phyloP scores from a whole-genome alignment of 2,888 invertebrate genomes.

The Rhagonycha fulva region DNA sequence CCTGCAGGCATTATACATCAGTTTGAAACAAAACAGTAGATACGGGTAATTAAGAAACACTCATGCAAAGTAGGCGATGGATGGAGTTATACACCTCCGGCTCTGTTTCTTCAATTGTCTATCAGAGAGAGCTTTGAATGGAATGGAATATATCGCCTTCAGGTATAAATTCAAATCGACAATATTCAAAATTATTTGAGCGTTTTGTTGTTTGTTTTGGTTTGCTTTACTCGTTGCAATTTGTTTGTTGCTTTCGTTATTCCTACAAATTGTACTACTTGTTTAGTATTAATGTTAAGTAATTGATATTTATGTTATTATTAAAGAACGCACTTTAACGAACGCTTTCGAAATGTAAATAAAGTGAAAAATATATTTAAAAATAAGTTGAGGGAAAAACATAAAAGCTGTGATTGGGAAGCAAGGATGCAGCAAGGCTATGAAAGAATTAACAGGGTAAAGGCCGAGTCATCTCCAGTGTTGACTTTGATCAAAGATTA shows the following conservation, averaged over 20 bases:
- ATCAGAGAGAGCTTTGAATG: slow-evolving; percentile 30
- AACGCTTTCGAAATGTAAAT: slow-evolving; percentile 9
- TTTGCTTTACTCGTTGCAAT: slow-evolving; percentile 16
- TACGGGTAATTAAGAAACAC: slow-evolving; percentile 32
- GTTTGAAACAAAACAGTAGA: slow-evolving; percentile 32
- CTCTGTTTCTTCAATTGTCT: slow-evolving; percentile 32
- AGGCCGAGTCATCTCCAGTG: slow-evolving; percentile 38
- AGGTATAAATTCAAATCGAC: slow-evolving; percentile 31
- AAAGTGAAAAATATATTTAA: slow-evolving; percentile 13
- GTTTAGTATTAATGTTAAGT: background rate
- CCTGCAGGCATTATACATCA: slow-evolving; percentile 30
- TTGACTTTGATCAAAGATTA: slow-evolving; percentile 55
- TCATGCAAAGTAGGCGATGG: slow-evolving; percentile 32
- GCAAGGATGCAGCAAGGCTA: slow-evolving; percentile 35
- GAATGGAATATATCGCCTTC: slow-evolving; percentile 30
- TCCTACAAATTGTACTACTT: background rate
- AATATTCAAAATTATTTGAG: slow-evolving; percentile 30
- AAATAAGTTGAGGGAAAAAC: slow-evolving; percentile 36
- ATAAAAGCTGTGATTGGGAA: slow-evolving; percentile 42
- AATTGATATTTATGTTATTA: slow-evolving; percentile 1
- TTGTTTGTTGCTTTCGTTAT: slow-evolving; percentile 7
- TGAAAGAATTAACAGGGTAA: slow-evolving; percentile 44
- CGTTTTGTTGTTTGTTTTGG: slow-evolving; percentile 29
- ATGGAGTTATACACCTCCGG: slow-evolving; percentile 32
- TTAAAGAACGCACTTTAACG: slow-evolving; percentile 13